A percentile compares a stretch with the other conserved stretches of the same genome.
Conservation (phyloP, 2,888 invertebrate species). For the Phyllotreta cruciferae region DNA sequence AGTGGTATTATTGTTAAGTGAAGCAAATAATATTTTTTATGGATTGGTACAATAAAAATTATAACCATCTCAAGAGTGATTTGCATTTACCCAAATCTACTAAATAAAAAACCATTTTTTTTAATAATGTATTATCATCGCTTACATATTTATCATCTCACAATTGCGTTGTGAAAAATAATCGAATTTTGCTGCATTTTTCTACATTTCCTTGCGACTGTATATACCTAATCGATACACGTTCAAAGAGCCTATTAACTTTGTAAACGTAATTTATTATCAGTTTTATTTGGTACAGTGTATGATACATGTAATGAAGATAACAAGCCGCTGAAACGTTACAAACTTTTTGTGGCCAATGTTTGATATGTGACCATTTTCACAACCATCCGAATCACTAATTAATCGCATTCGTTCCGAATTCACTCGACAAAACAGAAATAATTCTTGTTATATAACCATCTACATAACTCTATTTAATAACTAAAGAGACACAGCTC, state of each 20-base stretch:
- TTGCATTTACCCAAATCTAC: no score
- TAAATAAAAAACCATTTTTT: no score
- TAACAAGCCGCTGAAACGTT: constrained; percentile 53
- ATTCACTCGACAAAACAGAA: constrained; percentile 32
- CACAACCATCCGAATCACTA: constrained; percentile 53
- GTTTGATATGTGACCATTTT: constrained; percentile 55
- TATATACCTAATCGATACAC: not conserved
- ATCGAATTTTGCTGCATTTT: not conserved
- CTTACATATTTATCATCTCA: no score
- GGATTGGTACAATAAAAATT: no score
- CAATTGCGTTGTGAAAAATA: no score
- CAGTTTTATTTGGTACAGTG: constrained; percentile 58
- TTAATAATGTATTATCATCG: no score
- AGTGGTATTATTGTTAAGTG: no score
- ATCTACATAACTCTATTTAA: not conserved
- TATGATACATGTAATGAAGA: constrained; percentile 57
- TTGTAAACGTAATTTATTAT: constrained; percentile 56
- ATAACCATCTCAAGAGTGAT: no score
- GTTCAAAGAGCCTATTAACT: constrained; percentile 26
- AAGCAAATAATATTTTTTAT: no score
- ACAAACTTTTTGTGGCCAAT: constrained; percentile 46
- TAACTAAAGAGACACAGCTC: not conserved
- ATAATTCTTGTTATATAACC: constrained; percentile 22
- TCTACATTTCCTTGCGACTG: not conserved
- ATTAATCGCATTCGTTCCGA: constrained; percentile 31